Evolutionary conservation across 2,113 vertebrate genomes (phyloP).

Genomic region (Corythoichthys intestinalis): DNA sequence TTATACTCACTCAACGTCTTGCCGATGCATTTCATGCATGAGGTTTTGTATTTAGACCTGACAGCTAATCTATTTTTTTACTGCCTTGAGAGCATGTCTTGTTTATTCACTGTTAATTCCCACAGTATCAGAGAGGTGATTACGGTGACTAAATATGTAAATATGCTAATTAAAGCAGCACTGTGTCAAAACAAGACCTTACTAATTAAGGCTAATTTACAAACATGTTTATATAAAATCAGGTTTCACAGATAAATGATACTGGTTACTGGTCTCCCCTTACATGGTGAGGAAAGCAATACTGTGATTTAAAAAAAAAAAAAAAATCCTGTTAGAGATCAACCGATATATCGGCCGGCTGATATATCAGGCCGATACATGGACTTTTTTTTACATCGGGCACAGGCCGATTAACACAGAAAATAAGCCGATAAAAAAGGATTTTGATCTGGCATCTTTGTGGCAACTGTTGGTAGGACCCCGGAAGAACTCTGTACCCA

Average conservation of each 20-base stretch:
- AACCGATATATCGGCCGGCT: no score
- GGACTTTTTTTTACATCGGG: no score
- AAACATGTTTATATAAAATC: conserved; percentile 24
- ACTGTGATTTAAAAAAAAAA: not conserved
- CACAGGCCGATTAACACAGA: no score
- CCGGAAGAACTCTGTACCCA: no score
- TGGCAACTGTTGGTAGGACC: no score
- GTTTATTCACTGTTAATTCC: conserved; percentile 34
- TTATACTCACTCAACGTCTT: conserved; percentile 19
- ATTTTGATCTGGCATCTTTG: no score
- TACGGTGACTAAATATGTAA: conserved; percentile 45
- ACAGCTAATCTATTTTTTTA: conserved; percentile 11
- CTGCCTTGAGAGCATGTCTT: conserved; percentile 17
- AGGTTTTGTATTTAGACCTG: not conserved
- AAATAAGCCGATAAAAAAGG: no score
- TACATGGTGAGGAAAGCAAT: not conserved
- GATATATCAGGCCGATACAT: no score
- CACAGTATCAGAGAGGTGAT: conserved; percentile 28
- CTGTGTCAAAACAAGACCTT: conserved; percentile 25
- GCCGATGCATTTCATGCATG: conserved; percentile 1
- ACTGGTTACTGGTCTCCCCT: conserved; percentile 26
- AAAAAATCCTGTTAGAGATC: no score
- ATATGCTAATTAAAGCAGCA: conserved; percentile 41
- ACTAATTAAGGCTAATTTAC: conserved; percentile 33
- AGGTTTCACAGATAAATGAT: conserved; percentile 9